These are phyloP conservation scores for Cephalotes varians DNA, from an alignment of 2,888 invertebrate genomes.

Conservation along the genomic window DNA sequence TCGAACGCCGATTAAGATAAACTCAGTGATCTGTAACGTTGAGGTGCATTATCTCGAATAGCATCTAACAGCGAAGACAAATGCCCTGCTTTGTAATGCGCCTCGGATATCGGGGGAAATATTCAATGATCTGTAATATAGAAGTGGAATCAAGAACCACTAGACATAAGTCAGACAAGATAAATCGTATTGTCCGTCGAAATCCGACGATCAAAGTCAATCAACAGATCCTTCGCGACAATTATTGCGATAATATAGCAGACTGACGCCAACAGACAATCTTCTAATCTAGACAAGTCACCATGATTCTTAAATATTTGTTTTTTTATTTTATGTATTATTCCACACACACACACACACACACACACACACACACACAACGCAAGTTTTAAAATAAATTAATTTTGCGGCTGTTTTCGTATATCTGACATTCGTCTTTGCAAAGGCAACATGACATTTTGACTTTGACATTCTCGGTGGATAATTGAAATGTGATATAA, in stretches of 20 bases:
- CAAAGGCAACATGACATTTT: too few species aligned
- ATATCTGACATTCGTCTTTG: not conserved
- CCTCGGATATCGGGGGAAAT: not conserved
- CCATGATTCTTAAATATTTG: not conserved
- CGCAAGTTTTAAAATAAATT: not conserved
- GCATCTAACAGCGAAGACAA: constrained; percentile 26
- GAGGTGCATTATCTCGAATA: not conserved
- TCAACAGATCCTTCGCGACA: not conserved
- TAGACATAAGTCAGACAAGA: not conserved
- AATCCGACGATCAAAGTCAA: not conserved
- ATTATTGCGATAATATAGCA: not conserved
- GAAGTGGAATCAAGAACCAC: not conserved
- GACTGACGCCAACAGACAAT: not conserved
- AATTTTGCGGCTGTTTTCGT: not conserved
- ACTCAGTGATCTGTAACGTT: constrained; percentile 5
- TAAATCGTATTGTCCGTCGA: constrained; percentile 20
- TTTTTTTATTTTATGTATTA: not conserved
- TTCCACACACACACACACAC: too few species aligned
- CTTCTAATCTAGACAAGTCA: not conserved
- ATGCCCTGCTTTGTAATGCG: not conserved
- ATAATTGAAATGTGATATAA: not conserved
- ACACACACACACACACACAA: too few species aligned
- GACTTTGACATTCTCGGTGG: too few species aligned
- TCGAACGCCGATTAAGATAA: not conserved
- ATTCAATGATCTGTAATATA: not conserved